Evolutionary conservation across 2,113 vertebrate species (phyloP), one percentile per base, ranked within the genome.

Genomic region (Guaruba guarouba): DNA sequence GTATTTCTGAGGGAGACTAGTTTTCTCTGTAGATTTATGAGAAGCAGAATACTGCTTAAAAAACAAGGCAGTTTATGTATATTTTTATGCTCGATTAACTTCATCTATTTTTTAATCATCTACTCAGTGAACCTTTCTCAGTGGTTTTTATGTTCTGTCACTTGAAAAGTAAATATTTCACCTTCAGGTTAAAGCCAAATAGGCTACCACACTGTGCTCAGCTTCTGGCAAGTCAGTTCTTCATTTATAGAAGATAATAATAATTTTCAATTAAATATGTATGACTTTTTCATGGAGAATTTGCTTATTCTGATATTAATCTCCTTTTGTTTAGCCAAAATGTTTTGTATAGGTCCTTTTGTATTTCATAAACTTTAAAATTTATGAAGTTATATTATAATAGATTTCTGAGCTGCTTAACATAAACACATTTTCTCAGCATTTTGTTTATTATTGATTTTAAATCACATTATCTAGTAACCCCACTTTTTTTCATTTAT

Each of bases 11-110:
- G 66, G 80, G 80, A 70, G 84, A 88, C 54, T 64, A 37, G 76
- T 62, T 83, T 93, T 82, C 62, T 97, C 54, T 93, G 18, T 96
- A 97, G 91, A 86, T 81, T 88, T 57, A 43, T 0, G 2, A 83
- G 74, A 55, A 62, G 94, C 85, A 93, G 27, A 73, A 66, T 75
- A 17, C 41, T 87, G 54, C 92, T 64, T 96, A 91, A 70, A 96
- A 97, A 33, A 33, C 76, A 95, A 66, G 87, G 96, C 43, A 64
- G 68, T 93, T 97, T 96, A 80, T 73, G 29, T 93, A 69, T 89
- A 73, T 90, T 71, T 92, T 91, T 64, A 75, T 73, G 91, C 37
- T 94, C 27, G 88, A 92, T 93, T 93, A 88, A 93, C 29, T 77
- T 82, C 3, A 16, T 51, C 20, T 39, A 86, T 62, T 85, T 84